Conservation (phyloP, 2,113 vertebrate genomes). For the Prionailurus bengalensis region DNA sequence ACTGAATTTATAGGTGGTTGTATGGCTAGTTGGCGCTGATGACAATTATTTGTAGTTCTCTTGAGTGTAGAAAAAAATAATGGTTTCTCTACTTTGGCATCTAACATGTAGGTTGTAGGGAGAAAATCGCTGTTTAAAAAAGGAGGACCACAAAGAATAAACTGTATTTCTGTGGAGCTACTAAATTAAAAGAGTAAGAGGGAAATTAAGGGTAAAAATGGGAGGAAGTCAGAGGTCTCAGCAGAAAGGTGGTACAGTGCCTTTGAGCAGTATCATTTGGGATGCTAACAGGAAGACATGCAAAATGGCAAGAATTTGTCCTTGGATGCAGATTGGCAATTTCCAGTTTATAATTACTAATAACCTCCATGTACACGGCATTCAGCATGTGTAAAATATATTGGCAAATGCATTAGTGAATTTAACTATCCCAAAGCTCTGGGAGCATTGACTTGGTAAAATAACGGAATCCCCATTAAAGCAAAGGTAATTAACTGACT, state of each 20-base stretch:
- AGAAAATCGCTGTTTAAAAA: neutral
- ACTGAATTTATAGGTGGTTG: conserved; percentile 4
- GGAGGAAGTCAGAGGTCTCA: neutral
- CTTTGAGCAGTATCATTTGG: neutral
- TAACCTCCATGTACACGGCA: neutral
- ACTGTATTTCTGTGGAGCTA: neutral
- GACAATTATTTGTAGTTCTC: conserved; percentile 14
- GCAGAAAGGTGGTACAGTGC: neutral
- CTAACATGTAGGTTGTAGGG: neutral
- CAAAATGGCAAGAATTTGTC: neutral
- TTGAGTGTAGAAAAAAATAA: neutral
- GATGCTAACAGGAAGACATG: neutral
- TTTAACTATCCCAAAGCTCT: conserved; percentile 58
- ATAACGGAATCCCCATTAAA: neutral
- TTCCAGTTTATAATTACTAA: conserved; percentile 43
- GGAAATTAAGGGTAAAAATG: neutral
- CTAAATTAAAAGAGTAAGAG: neutral
- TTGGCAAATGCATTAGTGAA: conserved; percentile 63
- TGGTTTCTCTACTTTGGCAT: neutral
- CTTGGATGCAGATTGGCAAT: neutral
- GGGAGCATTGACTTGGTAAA: conserved; percentile 51
- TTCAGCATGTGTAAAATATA: conserved; percentile 31
- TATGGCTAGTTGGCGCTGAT: neutral
- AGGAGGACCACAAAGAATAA: neutral
- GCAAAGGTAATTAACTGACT: conserved; percentile 45